Evolutionary conservation across 2,113 vertebrate genomes (phyloP).

Genomic region (Sigmodon hispidus): DNA sequence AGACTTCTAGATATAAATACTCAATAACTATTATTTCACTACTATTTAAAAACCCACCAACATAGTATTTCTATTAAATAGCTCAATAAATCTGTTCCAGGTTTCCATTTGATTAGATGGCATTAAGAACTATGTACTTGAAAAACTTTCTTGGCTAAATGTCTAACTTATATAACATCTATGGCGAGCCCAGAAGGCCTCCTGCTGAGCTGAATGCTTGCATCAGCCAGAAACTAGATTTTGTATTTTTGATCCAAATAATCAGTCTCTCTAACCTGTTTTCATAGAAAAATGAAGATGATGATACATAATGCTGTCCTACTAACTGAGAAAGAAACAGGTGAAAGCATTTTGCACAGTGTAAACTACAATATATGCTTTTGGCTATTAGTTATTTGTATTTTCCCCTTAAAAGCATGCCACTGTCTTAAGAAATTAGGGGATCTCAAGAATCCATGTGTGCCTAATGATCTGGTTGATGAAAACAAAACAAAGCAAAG

Average conservation of each 20-base stretch:
- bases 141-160: neutral
- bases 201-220: neutral
- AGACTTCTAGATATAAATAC: neutral
- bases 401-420: neutral
- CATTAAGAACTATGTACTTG: neutral
- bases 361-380: neutral
- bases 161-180: neutral
- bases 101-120: neutral
- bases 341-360: neutral
- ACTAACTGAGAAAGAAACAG: neutral
- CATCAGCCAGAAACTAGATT: neutral
- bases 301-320: neutral
- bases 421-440: neutral
- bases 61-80: neutral
- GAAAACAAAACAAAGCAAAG: constrained; percentile 46
- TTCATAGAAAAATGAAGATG: constrained; percentile 8
- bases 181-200: neutral
- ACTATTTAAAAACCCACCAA: constrained; percentile 47
- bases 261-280: neutral
- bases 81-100: neutral
- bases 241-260: neutral
- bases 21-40: constrained; percentile 11
- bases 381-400: neutral
- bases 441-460: neutral
- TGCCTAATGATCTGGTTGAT: neutral